These are phyloP conservation scores for Hybognathus amarus DNA, from an alignment of 2,797 vertebrate genomes.

Conservation along the genomic window DNA sequence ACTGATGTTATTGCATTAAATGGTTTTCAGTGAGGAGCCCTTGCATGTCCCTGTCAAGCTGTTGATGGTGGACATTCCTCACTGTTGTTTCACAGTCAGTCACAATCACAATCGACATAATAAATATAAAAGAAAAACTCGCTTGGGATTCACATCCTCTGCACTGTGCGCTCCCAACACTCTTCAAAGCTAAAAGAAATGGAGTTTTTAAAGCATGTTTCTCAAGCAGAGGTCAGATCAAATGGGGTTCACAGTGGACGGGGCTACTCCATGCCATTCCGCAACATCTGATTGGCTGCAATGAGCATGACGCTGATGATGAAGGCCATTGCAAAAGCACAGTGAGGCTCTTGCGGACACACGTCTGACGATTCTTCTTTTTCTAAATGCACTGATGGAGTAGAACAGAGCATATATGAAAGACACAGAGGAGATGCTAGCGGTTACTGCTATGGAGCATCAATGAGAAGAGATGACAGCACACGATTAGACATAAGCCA, in stretches of 20 bases:
- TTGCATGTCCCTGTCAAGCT: constrained; percentile 85
- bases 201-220: constrained; percentile 21
- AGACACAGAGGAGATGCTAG: constrained; percentile 29
- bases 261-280: constrained; percentile 97
- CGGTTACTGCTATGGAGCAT: constrained; percentile 21
- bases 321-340: constrained; percentile 99
- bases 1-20: constrained; percentile 86
- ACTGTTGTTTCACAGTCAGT: constrained; percentile 31
- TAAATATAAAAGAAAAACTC: constrained; percentile 10
- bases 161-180: constrained; percentile 29
- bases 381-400: constrained; percentile 76
- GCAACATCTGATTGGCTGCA: constrained; percentile 98
- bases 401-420: constrained; percentile 34
- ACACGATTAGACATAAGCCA: constrained; percentile 36
- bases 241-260: constrained; percentile 80
- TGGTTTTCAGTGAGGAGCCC: constrained; percentile 86
- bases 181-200: constrained; percentile 34
- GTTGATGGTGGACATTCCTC: constrained; percentile 70
- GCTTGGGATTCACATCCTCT: constrained; percentile 11
- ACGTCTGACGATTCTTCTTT: constrained; percentile 92
- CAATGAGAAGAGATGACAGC: constrained; percentile 34
- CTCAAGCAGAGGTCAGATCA: constrained; percentile 64
- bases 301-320: constrained; percentile 99
- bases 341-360: constrained; percentile 98
- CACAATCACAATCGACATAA: constrained; percentile 26